These are phyloP conservation scores for Acanthiza pusilla DNA, from an alignment of 2,797 vertebrate genomes.

Conservation along the genomic window DNA sequence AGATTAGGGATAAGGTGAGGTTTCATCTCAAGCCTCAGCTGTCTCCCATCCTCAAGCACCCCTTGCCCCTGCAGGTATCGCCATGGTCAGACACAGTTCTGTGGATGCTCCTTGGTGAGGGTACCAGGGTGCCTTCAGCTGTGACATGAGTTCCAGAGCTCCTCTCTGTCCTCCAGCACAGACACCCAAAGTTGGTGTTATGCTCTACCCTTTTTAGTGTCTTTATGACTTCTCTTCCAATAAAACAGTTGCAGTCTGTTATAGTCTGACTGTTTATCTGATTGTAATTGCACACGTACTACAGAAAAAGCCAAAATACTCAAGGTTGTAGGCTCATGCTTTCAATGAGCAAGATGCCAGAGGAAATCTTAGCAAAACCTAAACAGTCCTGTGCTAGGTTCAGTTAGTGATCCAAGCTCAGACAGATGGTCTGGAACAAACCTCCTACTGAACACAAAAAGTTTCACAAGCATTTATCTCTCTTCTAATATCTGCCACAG, in stretches of 20 bases:
- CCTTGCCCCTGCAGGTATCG: background rate
- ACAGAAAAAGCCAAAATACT: background rate
- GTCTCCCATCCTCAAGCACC: background rate
- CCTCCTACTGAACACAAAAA: background rate
- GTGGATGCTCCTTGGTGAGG: background rate
- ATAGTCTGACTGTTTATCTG: background rate
- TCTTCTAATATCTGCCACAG: background rate
- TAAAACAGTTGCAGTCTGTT: background rate
- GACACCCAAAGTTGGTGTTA: background rate
- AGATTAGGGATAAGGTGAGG: background rate
- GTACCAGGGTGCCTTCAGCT: background rate
- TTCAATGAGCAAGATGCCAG: background rate
- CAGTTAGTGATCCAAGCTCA: background rate
- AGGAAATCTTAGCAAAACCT: background rate
- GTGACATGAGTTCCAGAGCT: background rate
- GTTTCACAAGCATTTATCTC: background rate
- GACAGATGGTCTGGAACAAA: background rate
- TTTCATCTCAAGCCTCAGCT: background rate
- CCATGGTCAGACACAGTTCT: background rate
- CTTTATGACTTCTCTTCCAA: background rate
- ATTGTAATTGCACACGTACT: background rate
- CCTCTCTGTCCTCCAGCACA: background rate
- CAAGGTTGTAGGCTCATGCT: background rate
- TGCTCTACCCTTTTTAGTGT: background rate
- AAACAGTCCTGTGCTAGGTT: background rate